Conservation (phyloP, 2,888 invertebrate genomes). For the Agrochola lychnidis region DNA sequence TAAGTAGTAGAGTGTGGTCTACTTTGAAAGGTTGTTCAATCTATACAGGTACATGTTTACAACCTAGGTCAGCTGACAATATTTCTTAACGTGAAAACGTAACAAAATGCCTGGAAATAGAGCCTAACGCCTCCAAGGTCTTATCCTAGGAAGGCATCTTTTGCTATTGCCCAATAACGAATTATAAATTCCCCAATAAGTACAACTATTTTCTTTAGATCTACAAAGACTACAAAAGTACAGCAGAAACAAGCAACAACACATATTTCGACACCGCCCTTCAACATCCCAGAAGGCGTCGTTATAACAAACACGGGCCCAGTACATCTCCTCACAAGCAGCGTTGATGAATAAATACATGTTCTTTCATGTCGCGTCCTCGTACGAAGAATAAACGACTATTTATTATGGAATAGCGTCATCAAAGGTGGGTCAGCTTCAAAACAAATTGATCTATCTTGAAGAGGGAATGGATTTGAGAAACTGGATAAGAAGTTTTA, state of each 20-base stretch:
- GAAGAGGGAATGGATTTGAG: constrained; percentile 15
- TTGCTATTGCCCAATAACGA: no score
- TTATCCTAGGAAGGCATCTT: neutral
- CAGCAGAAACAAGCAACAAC: constrained; percentile 26
- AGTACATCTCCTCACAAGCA: constrained; percentile 36
- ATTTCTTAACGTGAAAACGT: neutral
- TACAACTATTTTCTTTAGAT: neutral
- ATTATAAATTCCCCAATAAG: neutral
- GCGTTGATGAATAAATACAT: constrained; percentile 64
- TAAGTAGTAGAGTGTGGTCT: neutral
- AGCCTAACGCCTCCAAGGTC: neutral
- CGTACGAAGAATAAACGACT: constrained; percentile 62
- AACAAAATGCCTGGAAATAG: neutral
- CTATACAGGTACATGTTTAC: neutral
- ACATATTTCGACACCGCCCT: constrained; percentile 34
- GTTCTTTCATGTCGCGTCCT: constrained; percentile 58
- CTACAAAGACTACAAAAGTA: constrained; percentile 6
- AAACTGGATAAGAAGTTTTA: constrained; percentile 39
- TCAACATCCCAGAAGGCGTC: constrained; percentile 37
- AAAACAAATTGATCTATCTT: constrained; percentile 68
- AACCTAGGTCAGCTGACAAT: neutral
- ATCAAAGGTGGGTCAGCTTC: constrained; percentile 69
- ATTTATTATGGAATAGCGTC: constrained; percentile 68
- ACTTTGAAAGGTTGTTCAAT: neutral
- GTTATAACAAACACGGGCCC: constrained; percentile 28